Conservation (phyloP, 2,888 invertebrate species). For the Malachius bipustulatus region DNA sequence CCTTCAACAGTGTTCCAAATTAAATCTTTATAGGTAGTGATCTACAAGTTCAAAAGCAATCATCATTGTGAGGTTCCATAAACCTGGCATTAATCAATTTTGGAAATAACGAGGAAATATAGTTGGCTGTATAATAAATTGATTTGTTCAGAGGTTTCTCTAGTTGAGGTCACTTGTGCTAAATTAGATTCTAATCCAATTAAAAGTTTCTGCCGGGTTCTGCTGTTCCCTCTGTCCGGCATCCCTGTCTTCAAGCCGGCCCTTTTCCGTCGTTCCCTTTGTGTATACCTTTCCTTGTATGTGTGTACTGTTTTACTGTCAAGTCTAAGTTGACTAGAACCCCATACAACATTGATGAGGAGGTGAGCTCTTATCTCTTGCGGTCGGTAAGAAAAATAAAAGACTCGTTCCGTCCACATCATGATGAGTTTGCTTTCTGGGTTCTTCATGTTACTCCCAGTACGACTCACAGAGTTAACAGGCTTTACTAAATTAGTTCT, state of each 20-base stretch:
- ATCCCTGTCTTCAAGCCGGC: slow-evolving; percentile 23
- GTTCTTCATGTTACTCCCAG: slow-evolving; percentile 6
- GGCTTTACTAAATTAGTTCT: slow-evolving; percentile 18
- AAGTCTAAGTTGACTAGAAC: slow-evolving; percentile 21
- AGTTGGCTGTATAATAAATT: slow-evolving; percentile 21
- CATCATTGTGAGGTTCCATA: no score
- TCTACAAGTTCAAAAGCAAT: no score
- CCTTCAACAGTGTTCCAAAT: no score
- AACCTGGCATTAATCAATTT: slow-evolving; percentile 1
- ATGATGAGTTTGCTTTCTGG: slow-evolving; percentile 10
- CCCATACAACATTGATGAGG: slow-evolving; percentile 32
- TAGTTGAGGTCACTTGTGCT: slow-evolving; percentile 35
- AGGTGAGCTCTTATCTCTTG: slow-evolving; percentile 22
- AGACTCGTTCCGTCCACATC: slow-evolving; percentile 14
- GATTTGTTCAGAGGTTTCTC: slow-evolving; percentile 29
- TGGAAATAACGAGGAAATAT: neutral
- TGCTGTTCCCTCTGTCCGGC: slow-evolving; percentile 17
- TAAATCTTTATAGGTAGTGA: no score
- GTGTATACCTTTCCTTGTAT: no score
- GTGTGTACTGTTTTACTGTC: slow-evolving; percentile 18
- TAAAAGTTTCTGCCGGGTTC: slow-evolving; percentile 37
- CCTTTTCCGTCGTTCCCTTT: no score
- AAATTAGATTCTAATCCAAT: slow-evolving; percentile 42
- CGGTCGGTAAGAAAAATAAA: slow-evolving; percentile 25
- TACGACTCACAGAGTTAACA: slow-evolving; percentile 12